A percentile compares a stretch with the other conserved stretches of the same genome.
phyloP scores from a whole-genome alignment of 1,140 invertebrate species.

The Gonioctena quinquepunctata region DNA sequence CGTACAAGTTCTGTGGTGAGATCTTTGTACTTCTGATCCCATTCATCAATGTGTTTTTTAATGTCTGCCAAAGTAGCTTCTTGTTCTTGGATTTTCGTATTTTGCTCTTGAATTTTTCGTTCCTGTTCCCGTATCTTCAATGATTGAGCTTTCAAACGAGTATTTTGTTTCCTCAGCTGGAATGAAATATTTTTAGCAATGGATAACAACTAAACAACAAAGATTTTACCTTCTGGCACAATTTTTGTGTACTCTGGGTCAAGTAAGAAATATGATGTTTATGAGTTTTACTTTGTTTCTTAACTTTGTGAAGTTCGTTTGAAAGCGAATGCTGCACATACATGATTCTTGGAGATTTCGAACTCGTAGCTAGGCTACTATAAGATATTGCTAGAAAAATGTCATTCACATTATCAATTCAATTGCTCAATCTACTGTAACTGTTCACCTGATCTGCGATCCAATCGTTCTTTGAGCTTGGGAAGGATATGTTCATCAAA shows the following conservation, averaged over 20 bases:
- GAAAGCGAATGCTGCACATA: slow-evolving; percentile 29
- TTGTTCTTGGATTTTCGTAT: slow-evolving; percentile 58
- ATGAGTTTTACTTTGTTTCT: slow-evolving; percentile 41
- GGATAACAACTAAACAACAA: no score
- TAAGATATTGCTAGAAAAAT: slow-evolving; percentile 4
- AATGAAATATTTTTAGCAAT: slow-evolving; percentile 7
- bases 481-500: slow-evolving; percentile 90
- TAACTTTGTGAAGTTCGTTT: slow-evolving; percentile 44
- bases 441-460: slow-evolving; percentile 26
- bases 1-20: slow-evolving; percentile 59
- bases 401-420: no score
- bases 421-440: no score
- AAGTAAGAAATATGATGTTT: slow-evolving; percentile 41
- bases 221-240: slow-evolving; percentile 35
- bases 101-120: slow-evolving; percentile 58
- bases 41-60: slow-evolving; percentile 62
- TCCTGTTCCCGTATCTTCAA: slow-evolving; percentile 56
- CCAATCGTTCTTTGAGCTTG: slow-evolving; percentile 49
- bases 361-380: slow-evolving; percentile 5
- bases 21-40: slow-evolving; percentile 62
- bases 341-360: slow-evolving; percentile 31
- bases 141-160: slow-evolving; percentile 36
- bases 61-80: slow-evolving; percentile 59
- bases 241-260: slow-evolving; percentile 40
- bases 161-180: slow-evolving; percentile 37